Percentiles rank a stretch among this genome's conserved stretches.
Conservation (phyloP, 64 coral and sea anemone genomes). For the Dendrophyllia cribrosa region DNA sequence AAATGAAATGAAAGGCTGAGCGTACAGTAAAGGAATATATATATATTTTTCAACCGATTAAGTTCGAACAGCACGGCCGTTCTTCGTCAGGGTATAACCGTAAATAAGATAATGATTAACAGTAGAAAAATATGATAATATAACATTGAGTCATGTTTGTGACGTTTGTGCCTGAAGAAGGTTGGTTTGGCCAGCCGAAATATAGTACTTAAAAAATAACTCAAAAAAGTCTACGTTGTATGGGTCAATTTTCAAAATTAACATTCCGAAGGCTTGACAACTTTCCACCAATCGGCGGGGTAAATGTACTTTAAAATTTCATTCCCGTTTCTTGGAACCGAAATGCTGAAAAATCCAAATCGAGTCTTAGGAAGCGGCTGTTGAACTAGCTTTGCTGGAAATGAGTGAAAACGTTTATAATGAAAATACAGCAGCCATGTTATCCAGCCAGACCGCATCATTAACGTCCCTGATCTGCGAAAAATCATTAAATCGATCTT, state of each 20-base stretch:
- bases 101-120: too few species aligned
- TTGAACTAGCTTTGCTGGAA: slow-evolving; percentile 3
- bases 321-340: background rate
- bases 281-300: slow-evolving; percentile 52
- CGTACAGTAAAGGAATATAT: too few species aligned
- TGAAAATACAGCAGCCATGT: slow-evolving; percentile 3
- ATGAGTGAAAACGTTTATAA: background rate
- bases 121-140: too few species aligned
- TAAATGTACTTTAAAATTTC: slow-evolving; percentile 56
- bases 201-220: background rate
- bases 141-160: too few species aligned
- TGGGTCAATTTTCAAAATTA: background rate
- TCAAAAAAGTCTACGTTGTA: background rate
- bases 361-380: background rate
- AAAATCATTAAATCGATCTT: background rate
- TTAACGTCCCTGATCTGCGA: background rate
- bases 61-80: too few species aligned
- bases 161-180: too few species aligned
- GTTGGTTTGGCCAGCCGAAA: too few species aligned
- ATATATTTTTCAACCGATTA: too few species aligned
- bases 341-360: slow-evolving; percentile 3
- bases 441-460: slow-evolving; percentile 5
- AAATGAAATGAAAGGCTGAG: too few species aligned
- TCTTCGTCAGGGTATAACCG: too few species aligned
- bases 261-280: slow-evolving; percentile 21